These are phyloP conservation scores for Luperina nickerlii DNA, from an alignment of 2,888 invertebrate species.

Conservation along the genomic window DNA sequence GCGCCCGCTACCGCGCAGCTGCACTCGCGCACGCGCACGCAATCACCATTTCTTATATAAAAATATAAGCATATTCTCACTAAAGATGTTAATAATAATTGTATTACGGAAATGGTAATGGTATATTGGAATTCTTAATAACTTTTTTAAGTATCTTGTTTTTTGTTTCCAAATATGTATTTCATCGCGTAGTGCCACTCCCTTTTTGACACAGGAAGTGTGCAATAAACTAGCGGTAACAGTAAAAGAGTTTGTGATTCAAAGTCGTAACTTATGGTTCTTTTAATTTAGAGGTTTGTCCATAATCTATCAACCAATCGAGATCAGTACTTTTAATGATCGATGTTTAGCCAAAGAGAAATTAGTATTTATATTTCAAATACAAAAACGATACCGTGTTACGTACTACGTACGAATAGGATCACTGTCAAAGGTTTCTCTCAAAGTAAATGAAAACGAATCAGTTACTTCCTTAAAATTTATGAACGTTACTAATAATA, in stretches of 20 bases:
- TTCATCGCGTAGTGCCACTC: constrained; percentile 43
- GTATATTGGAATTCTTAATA: constrained; percentile 22
- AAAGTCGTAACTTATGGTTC: constrained; percentile 29
- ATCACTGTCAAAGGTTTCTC: constrained; percentile 49
- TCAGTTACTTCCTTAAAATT: constrained; percentile 69
- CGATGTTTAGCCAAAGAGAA: not conserved
- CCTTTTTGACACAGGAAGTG: constrained; percentile 47
- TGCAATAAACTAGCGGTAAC: constrained; percentile 45
- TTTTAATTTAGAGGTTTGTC: not conserved
- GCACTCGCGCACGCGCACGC: constrained; percentile 75
- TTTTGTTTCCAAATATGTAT: constrained; percentile 44
- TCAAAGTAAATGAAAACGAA: constrained; percentile 63
- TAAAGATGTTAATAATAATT: constrained; percentile 51
- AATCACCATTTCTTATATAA: constrained; percentile 67
- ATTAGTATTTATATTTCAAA: not conserved
- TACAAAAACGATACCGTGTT: not conserved
- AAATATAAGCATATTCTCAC: constrained; percentile 57
- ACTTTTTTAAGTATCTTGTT: constrained; percentile 15
- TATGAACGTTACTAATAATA: constrained; percentile 79
- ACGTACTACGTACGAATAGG: not conserved
- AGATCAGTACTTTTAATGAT: not conserved
- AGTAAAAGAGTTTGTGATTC: constrained; percentile 27
- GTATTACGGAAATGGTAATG: constrained; percentile 41
- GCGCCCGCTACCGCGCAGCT: constrained; percentile 83
- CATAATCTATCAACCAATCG: not conserved